phyloP scores from a whole-genome alignment of 2,888 invertebrate genomes.

The Calameuta pallipes region DNA sequence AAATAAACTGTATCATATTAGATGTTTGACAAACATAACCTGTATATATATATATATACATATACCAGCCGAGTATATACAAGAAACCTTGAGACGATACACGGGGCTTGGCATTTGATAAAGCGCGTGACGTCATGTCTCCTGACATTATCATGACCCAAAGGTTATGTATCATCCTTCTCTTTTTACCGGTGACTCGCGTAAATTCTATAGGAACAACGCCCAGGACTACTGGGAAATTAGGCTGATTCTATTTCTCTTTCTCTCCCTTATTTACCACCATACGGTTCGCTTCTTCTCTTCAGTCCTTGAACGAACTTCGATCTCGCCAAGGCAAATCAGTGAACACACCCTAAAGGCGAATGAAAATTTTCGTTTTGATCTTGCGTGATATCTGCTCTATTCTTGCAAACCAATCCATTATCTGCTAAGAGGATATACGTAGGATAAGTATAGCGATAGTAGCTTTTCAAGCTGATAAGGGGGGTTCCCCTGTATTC shows the following conservation, averaged over 20 bases:
- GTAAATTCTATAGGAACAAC: background rate
- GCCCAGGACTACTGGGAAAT: background rate
- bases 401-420: slow-evolving; percentile 10
- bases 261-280: background rate
- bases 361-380: background rate
- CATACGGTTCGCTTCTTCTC: background rate
- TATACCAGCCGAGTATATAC: background rate
- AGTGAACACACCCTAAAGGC: background rate
- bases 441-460: background rate
- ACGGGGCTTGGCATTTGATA: slow-evolving; percentile 37
- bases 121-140: slow-evolving; percentile 27
- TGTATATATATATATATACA: background rate
- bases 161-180: slow-evolving; percentile 6
- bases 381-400: slow-evolving; percentile 8
- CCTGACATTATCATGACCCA: slow-evolving; percentile 29
- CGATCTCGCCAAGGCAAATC: background rate
- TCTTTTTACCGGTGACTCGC: background rate
- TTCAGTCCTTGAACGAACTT: background rate
- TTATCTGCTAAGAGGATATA: slow-evolving; percentile 7
- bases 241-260: background rate
- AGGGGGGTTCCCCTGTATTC: background rate
- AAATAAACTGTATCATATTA: background rate
- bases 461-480: background rate
- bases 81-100: background rate
- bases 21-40: background rate